Conservation (phyloP, 2,113 vertebrate genomes). For the Lucifuga dentata region DNA sequence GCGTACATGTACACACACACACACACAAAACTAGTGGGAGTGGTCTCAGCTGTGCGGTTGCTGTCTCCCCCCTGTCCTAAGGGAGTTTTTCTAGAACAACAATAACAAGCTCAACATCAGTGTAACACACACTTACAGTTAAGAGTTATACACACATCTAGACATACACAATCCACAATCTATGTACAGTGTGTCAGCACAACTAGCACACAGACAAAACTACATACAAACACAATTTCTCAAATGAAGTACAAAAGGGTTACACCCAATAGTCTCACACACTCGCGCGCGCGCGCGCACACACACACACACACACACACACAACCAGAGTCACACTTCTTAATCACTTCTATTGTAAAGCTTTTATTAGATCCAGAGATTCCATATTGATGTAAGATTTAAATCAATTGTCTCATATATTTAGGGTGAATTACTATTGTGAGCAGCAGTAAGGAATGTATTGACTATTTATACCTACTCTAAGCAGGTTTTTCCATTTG, state of each 20-base stretch:
- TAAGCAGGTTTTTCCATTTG: too few relatives aligned
- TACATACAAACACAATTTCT: background rate
- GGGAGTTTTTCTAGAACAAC: slow-evolving; percentile 65
- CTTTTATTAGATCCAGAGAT: too few relatives aligned
- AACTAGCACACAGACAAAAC: slow-evolving; percentile 9
- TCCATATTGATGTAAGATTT: too few relatives aligned
- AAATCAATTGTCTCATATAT: too few relatives aligned
- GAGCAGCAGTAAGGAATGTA: too few relatives aligned
- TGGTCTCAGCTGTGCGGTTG: slow-evolving; percentile 72
- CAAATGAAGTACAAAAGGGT: too few relatives aligned
- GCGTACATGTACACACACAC: slow-evolving; percentile 39
- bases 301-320: too few relatives aligned
- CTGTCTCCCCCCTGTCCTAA: slow-evolving; percentile 55
- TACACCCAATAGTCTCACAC: background rate
- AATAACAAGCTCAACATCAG: slow-evolving; percentile 71
- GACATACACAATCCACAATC: slow-evolving; percentile 26
- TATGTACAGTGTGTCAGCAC: slow-evolving; percentile 40
- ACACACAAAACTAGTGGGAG: slow-evolving; percentile 44
- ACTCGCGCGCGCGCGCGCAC: background rate
- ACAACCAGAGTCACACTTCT: too few relatives aligned
- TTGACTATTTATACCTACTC: too few relatives aligned
- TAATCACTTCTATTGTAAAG: too few relatives aligned
- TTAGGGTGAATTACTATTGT: too few relatives aligned
- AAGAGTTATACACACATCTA: slow-evolving; percentile 35
- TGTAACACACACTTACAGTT: slow-evolving; percentile 27